Base-by-base conservation (phyloP, 1,140 invertebrate genomes). In the Harlomillsia oculata region DNA sequence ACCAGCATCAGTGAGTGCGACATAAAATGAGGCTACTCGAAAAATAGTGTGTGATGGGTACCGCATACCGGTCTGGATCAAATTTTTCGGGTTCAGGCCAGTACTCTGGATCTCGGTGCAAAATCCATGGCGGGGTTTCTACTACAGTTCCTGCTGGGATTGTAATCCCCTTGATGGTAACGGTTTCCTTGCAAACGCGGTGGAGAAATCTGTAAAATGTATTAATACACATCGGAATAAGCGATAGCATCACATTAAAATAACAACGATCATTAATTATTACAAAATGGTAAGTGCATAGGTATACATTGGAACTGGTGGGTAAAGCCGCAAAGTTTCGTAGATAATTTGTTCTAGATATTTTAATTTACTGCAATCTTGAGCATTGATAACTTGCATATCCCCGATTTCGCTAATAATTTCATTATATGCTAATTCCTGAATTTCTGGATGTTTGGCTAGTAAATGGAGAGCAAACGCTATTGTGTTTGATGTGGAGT, bases 1-100 rank as follows among this genome's bases (percentile, higher is more conserved):
- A 55, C 5, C 13, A 40, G 39, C n/a, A n/a, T n/a, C n/a, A n/a
- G n/a, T n/a, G n/a, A n/a, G n/a, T n/a, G n/a, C n/a, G n/a, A 51
- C 32, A 39, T 9, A 26, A n/a, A 23, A 26, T 53, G n/a, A n/a
- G 30, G 36, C 23, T 43, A 44, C 3, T 9, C n/a, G n/a, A n/a
- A n/a, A n/a, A n/a, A n/a, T n/a, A n/a, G n/a, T n/a, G 13, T 41
- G 18, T 18, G 9, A 39, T 37, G 6, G 39, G 6, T 41, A 9
- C 23, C 11, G 8, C n/a, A 13, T 48, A 63, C 62, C 62, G 51
- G 14, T 74, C 72, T 1, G 75, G 75, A 49, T 69, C 59, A 59
- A 76, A 76, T 39, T 53, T 63, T 18, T 72, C 69, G 1, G 74
- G 73, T 9, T 75, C 66, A 6, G 65, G 57, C 65, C 71, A 76